A percentile compares a stretch with the other conserved stretches of the same genome.
Evolutionary conservation across 2,797 vertebrate species (phyloP).

Genomic region (Glossophaga mutica): DNA sequence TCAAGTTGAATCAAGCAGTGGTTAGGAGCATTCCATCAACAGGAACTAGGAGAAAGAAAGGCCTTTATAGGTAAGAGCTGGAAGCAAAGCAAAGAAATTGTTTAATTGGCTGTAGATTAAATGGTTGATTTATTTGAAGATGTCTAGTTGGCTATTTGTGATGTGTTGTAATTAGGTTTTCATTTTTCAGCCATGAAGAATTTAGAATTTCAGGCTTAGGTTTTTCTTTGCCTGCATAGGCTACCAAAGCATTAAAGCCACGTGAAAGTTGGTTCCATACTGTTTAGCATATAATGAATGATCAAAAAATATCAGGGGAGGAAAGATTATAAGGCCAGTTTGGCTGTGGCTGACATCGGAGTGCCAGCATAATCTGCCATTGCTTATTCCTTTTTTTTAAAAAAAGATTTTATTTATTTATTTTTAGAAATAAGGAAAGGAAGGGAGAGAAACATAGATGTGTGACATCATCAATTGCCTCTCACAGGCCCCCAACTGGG

Average conservation of each 20-base stretch:
- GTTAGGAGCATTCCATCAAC: not conserved
- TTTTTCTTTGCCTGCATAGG: not conserved
- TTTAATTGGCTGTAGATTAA: not conserved
- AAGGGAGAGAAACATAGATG: no score
- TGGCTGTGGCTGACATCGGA: not conserved
- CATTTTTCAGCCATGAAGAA: not conserved
- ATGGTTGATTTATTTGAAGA: not conserved
- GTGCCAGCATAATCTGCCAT: not conserved
- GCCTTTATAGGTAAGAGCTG: not conserved
- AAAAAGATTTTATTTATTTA: no score
- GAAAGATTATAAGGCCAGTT: not conserved
- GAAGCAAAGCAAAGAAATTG: not conserved
- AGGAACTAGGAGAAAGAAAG: not conserved
- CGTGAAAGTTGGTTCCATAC: not conserved
- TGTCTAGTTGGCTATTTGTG: not conserved
- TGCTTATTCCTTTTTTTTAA: not conserved
- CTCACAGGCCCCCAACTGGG: no score
- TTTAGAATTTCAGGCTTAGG: not conserved
- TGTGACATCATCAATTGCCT: no score
- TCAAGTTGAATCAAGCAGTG: not conserved
- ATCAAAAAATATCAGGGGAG: not conserved
- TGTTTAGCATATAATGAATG: not conserved
- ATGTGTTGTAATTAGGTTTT: not conserved
- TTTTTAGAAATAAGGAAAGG: no score
- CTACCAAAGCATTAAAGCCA: not conserved